Percentiles rank a stretch among this genome's conserved stretches.
These are phyloP conservation scores for Netelia inedita DNA, from an alignment of 2,888 invertebrate species.

Conservation along the genomic window DNA sequence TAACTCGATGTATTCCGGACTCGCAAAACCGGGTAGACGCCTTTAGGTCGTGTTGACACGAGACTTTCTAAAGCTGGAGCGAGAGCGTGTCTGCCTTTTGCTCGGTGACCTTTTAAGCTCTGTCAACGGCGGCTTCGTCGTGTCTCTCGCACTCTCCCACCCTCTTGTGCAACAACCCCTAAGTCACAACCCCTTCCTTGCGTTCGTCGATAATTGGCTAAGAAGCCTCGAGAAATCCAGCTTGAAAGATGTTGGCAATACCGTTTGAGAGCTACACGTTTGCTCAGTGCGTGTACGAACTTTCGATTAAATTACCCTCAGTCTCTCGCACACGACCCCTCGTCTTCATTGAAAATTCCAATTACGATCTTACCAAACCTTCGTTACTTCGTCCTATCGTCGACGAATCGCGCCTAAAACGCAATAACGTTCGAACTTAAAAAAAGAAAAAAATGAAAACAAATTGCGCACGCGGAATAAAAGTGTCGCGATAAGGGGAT, in stretches of 20 bases:
- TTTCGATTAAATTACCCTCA: no score
- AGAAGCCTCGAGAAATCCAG: conserved; percentile 51
- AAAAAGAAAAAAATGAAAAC: no score
- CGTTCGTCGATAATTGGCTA: conserved; percentile 69
- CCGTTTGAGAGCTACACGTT: conserved; percentile 16
- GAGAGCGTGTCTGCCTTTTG: conserved; percentile 45
- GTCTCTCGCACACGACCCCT: no score
- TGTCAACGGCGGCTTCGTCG: conserved; percentile 49
- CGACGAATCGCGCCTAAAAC: no score
- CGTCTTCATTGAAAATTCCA: no score
- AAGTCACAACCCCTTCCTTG: background rate
- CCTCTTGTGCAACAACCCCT: background rate
- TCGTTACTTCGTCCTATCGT: no score
- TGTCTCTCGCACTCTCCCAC: background rate
- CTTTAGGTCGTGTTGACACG: conserved; percentile 41
- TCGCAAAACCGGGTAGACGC: conserved; percentile 16
- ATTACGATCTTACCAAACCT: no score
- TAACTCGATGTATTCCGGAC: conserved; percentile 7
- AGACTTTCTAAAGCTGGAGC: conserved; percentile 48
- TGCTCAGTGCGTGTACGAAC: background rate
- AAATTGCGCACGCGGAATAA: no score
- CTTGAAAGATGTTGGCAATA: conserved; percentile 31
- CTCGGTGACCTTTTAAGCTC: conserved; percentile 61
- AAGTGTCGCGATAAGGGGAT: no score
- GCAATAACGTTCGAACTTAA: no score